A percentile compares a stretch with the other conserved stretches of the same genome.
These are phyloP conservation scores for Galagoides demidoff DNA, from an alignment of 2,797 vertebrate genomes.

Conservation along the genomic window DNA sequence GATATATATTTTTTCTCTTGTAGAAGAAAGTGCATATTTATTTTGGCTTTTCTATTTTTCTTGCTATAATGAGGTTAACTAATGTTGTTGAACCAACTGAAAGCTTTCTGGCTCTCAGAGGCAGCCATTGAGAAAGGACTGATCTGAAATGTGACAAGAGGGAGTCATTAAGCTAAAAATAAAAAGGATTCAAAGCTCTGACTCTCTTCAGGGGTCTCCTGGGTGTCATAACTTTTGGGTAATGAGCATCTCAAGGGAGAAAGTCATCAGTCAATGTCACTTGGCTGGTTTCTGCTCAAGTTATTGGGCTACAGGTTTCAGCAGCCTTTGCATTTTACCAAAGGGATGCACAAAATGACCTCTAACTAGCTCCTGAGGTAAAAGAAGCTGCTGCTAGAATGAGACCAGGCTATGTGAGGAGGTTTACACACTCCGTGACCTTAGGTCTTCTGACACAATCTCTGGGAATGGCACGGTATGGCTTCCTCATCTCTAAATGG, in stretches of 20 bases:
- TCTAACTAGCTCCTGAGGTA: background rate
- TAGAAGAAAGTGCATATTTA: constrained; percentile 38
- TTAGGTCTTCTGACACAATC: background rate
- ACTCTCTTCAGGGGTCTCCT: constrained; percentile 10
- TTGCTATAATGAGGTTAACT: background rate
- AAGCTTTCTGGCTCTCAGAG: background rate
- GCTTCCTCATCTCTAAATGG: background rate
- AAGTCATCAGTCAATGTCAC: background rate
- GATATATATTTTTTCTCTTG: constrained; percentile 29
- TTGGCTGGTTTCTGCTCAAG: background rate
- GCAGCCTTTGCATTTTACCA: background rate
- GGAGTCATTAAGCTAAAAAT: constrained; percentile 41
- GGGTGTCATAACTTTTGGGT: constrained; percentile 1
- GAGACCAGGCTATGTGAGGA: background rate
- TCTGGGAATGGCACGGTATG: background rate
- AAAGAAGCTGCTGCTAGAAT: background rate
- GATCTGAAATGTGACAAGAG: constrained; percentile 35
- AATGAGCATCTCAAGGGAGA: constrained; percentile 19
- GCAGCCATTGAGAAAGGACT: background rate
- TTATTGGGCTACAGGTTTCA: background rate
- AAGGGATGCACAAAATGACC: background rate
- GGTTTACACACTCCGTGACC: background rate
- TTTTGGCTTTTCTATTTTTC: constrained; percentile 30
- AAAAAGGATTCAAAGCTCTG: constrained; percentile 33
- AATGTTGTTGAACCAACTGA: constrained; percentile 27